A percentile compares a stretch with the other conserved stretches of the same genome.
These are phyloP conservation scores for Poeciliopsis retropinna DNA, from an alignment of 2,113 vertebrate species.

Conservation along the genomic window DNA sequence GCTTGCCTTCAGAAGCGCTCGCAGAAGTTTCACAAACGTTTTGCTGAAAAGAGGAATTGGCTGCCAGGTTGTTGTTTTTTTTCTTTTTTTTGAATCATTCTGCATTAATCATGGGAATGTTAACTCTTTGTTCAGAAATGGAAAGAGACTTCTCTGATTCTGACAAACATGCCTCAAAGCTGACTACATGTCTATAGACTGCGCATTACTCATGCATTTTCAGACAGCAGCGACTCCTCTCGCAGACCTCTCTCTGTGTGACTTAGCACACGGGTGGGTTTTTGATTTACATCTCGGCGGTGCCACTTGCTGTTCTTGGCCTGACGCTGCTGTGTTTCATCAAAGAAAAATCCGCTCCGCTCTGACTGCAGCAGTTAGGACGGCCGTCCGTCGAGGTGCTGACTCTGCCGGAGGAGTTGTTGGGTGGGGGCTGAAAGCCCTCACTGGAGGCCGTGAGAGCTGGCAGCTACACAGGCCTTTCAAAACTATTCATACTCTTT, in stretches of 20 bases:
- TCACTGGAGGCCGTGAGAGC: slow-evolving; percentile 45
- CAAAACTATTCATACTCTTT: neutral
- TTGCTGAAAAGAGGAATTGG: slow-evolving; percentile 40
- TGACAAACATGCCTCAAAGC: slow-evolving; percentile 67
- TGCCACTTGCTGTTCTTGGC: slow-evolving; percentile 87
- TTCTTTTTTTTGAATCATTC: slow-evolving; percentile 40
- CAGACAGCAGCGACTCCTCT: slow-evolving; percentile 82
- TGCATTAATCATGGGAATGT: slow-evolving; percentile 45
- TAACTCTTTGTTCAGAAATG: slow-evolving; percentile 16
- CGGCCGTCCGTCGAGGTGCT: slow-evolving; percentile 57
- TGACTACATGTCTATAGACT: slow-evolving; percentile 81
- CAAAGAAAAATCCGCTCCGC: slow-evolving; percentile 83
- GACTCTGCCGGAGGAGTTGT: slow-evolving; percentile 39
- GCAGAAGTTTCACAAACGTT: slow-evolving; percentile 29
- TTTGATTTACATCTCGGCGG: slow-evolving; percentile 84
- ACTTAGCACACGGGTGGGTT: slow-evolving; percentile 83
- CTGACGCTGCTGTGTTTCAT: slow-evolving; percentile 78
- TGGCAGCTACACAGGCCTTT: slow-evolving; percentile 46
- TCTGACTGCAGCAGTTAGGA: slow-evolving; percentile 63
- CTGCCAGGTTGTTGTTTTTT: slow-evolving; percentile 48
- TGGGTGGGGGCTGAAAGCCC: slow-evolving; percentile 24
- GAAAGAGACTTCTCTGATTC: slow-evolving; percentile 14
- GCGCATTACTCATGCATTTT: slow-evolving; percentile 88
- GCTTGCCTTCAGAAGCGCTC: slow-evolving; percentile 60
- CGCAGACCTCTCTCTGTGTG: slow-evolving; percentile 81